Conservation (phyloP, 2,888 invertebrate species). For the Idaea straminata region DNA sequence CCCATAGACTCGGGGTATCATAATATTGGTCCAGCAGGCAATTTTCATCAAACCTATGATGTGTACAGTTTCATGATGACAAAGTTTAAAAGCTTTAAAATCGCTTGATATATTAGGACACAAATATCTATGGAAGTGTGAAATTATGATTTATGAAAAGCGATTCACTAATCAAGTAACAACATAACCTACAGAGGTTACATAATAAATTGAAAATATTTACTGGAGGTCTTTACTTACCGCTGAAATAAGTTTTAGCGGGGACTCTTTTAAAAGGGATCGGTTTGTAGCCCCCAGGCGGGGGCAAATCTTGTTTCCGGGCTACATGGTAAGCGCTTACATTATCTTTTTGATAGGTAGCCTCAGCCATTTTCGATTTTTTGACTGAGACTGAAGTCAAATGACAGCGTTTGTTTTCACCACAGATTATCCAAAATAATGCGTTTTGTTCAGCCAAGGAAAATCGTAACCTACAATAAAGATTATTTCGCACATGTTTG, state of each 20-base stretch:
- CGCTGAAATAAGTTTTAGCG: constrained; percentile 85
- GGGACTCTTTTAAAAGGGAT: constrained; percentile 86
- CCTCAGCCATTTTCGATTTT: constrained; percentile 60
- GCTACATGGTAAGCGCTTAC: constrained; percentile 39
- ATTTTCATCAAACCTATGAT: no score
- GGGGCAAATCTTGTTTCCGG: constrained; percentile 93
- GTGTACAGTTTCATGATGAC: no score
- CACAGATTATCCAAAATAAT: no score
- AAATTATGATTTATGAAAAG: background rate
- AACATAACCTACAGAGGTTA: constrained; percentile 59
- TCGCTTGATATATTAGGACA: no score
- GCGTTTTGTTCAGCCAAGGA: background rate
- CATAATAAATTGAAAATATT: constrained; percentile 49
- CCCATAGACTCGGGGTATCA: no score
- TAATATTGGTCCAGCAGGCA: no score
- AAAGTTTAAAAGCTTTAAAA: no score
- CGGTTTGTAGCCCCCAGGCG: constrained; percentile 92
- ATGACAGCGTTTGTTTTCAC: constrained; percentile 12
- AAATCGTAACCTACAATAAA: background rate
- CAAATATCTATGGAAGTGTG: constrained; percentile 6
- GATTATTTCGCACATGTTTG: background rate
- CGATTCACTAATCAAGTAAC: no score
- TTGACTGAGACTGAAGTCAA: constrained; percentile 30
- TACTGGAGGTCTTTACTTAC: constrained; percentile 61
- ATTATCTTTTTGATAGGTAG: background rate